Percentiles rank a stretch among this genome's conserved stretches.
Evolutionary conservation across 2,888 invertebrate genomes (phyloP).

Genomic region (Lamproptera curius): DNA sequence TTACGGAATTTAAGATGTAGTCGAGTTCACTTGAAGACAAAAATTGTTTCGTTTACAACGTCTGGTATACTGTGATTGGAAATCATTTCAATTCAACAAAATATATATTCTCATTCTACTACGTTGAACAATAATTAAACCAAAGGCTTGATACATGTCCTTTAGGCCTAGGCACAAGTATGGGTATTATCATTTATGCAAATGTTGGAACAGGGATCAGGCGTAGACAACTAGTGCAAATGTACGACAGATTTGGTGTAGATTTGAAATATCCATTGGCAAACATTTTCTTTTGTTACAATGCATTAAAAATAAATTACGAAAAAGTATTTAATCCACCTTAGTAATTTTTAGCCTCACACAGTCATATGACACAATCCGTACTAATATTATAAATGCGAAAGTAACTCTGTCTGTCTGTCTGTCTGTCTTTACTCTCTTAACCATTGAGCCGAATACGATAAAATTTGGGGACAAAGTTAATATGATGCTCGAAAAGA

Average conservation of each 20-base stretch:
- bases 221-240: constrained; percentile 11
- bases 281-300: neutral
- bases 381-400: no score
- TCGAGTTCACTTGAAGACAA: no score
- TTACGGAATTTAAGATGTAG: no score
- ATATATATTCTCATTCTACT: constrained; percentile 16
- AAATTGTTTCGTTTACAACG: neutral
- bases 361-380: no score
- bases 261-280: constrained; percentile 17
- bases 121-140: constrained; percentile 43
- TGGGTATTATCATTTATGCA: constrained; percentile 52
- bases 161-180: constrained; percentile 30
- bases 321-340: no score
- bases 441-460: no score
- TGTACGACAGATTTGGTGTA: constrained; percentile 32
- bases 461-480: no score
- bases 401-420: no score
- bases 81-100: constrained; percentile 10
- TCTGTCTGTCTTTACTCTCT: no score
- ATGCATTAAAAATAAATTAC: no score
- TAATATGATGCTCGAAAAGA: no score
- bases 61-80: neutral
- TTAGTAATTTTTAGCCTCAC: no score
- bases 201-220: constrained; percentile 44
- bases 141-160: constrained; percentile 45